phyloP scores from a whole-genome alignment of 92 coral and sea anemone species.

The Palythoa heliodiscus region DNA sequence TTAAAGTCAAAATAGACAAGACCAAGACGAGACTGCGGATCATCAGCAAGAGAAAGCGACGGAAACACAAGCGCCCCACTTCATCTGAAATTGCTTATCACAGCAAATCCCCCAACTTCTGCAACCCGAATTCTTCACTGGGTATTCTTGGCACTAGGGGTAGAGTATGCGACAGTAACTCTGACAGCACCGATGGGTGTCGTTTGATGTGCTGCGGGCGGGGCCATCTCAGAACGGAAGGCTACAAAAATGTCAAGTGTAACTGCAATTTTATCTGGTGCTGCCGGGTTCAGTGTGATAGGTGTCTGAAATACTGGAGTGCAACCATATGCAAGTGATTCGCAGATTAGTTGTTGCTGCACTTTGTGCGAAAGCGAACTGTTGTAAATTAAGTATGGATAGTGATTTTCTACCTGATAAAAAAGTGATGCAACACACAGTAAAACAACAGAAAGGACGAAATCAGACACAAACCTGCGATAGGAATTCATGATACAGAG shows the following conservation, averaged over 20 bases:
- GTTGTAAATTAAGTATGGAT: background rate
- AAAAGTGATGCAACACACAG: background rate
- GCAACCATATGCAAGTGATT: constrained; percentile 73
- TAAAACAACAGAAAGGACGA: background rate
- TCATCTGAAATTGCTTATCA: constrained; percentile 66
- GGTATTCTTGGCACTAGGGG: constrained; percentile 85
- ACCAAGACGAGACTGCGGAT: constrained; percentile 67
- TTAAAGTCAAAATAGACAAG: constrained; percentile 66
- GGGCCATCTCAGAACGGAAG: constrained; percentile 52
- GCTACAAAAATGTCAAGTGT: constrained; percentile 66
- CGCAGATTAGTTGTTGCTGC: background rate
- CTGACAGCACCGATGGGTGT: constrained; percentile 71
- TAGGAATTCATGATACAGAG: background rate
- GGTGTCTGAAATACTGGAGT: constrained; percentile 67
- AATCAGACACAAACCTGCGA: background rate
- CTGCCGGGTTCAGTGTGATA: constrained; percentile 78
- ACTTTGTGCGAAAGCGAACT: background rate
- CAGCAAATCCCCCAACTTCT: constrained; percentile 76
- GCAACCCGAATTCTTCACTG: constrained; percentile 56
- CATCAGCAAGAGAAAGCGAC: constrained; percentile 51
- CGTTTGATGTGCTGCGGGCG: constrained; percentile 89
- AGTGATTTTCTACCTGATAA: background rate
- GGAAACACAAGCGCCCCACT: constrained; percentile 59
- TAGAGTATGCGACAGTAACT: constrained; percentile 69
- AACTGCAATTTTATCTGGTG: constrained; percentile 97